Conservation (phyloP, 1,140 invertebrate species). For the Neotoxoptera formosana region DNA sequence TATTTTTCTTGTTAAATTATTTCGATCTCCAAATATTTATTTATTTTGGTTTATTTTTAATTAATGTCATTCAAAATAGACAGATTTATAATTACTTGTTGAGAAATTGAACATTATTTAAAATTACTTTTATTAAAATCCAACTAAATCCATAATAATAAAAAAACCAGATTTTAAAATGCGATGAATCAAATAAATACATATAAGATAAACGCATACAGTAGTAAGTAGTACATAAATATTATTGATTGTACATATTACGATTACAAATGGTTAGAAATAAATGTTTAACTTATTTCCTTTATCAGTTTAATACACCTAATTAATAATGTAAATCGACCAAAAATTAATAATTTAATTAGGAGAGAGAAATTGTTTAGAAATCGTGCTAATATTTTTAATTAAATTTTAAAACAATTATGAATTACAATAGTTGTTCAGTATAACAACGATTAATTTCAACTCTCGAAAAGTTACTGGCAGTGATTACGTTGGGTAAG, state of each 20-base stretch:
- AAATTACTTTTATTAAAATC: not conserved
- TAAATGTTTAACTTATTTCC: not conserved
- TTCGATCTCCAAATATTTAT: not conserved
- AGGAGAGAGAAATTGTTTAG: not conserved
- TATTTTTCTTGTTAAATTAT: not conserved
- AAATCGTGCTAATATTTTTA: not conserved
- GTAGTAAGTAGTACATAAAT: not conserved
- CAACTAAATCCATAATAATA: not conserved
- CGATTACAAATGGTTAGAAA: not conserved
- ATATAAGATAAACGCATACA: not conserved
- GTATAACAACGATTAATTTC: conserved; percentile 17
- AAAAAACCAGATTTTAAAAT: not conserved
- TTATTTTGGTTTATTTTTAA: not conserved
- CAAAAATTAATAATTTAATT: not conserved
- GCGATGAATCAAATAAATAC: not conserved
- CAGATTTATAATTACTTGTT: not conserved
- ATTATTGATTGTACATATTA: not conserved
- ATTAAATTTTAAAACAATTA: not conserved
- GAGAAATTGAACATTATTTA: not conserved
- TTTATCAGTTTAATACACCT: not conserved
- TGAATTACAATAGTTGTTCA: not conserved
- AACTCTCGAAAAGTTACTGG: conserved; percentile 10
- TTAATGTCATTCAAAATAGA: not conserved
- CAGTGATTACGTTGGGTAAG: conserved; percentile 7
- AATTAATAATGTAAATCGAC: not conserved